Percentiles rank a stretch among this genome's conserved stretches.
These are phyloP conservation scores for Alcis repandata DNA, from an alignment of 2,888 invertebrate genomes.

Conservation along the genomic window DNA sequence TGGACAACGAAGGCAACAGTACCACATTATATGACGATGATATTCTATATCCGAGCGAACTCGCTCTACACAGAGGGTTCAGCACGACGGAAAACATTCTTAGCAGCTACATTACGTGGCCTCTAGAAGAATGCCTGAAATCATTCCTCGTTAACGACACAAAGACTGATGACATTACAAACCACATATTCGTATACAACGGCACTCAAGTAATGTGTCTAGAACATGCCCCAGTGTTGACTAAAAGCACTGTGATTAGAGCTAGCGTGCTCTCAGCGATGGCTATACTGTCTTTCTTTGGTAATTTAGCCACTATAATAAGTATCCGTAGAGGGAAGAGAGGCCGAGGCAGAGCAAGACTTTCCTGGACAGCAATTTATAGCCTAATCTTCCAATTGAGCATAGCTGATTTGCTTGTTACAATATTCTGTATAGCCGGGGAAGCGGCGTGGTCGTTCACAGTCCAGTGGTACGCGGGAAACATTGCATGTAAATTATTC, in stretches of 20 bases:
- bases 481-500: conserved; percentile 91
- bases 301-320: conserved; percentile 92
- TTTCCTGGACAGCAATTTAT: conserved; percentile 90
- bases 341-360: conserved; percentile 84
- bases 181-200: conserved; percentile 64
- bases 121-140: conserved; percentile 72
- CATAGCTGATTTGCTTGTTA: conserved; percentile 93
- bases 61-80: conserved; percentile 61
- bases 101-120: conserved; percentile 62
- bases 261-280: conserved; percentile 89
- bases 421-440: conserved; percentile 92
- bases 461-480: conserved; percentile 93
- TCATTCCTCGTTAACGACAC: conserved; percentile 64
- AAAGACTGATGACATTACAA: conserved; percentile 58
- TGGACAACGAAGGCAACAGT: conserved; percentile 80
- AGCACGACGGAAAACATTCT: conserved; percentile 54
- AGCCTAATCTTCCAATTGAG: conserved; percentile 93
- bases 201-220: conserved; percentile 76
- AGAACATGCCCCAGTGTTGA: conserved; percentile 90
- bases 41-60: conserved; percentile 59
- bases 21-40: conserved; percentile 77
- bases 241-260: conserved; percentile 88
- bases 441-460: conserved; percentile 94
- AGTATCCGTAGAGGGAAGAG: conserved; percentile 90
- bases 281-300: conserved; percentile 90